These are phyloP conservation scores for Lysiphlebus fabarum DNA, from an alignment of 1,140 invertebrate genomes.

Conservation along the genomic window DNA sequence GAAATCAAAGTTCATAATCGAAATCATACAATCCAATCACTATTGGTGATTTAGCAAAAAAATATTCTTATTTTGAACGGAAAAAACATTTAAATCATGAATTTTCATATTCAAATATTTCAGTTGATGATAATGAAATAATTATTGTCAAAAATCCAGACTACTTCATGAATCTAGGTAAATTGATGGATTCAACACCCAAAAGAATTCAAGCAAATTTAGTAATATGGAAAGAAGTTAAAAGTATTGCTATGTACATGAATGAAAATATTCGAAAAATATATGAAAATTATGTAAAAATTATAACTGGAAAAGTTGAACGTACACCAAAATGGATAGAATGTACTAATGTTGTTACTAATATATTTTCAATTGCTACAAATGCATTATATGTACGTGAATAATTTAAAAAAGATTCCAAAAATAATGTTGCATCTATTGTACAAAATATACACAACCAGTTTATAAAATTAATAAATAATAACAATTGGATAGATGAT, in stretches of 20 bases:
- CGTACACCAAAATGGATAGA: conserved; percentile 79
- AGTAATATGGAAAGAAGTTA: conserved; percentile 75
- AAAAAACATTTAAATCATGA: conserved; percentile 56
- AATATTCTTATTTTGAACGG: conserved; percentile 58
- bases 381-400: conserved; percentile 59
- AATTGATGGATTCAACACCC: conserved; percentile 55
- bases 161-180: conserved; percentile 58
- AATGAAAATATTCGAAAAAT: conserved; percentile 68
- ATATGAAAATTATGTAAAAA: conserved; percentile 72
- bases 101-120: conserved; percentile 36
- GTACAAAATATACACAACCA: conserved; percentile 6
- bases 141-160: conserved; percentile 69
- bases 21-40: conserved; percentile 70
- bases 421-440: conserved; percentile 45
- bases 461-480: conserved; percentile 13
- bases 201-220: conserved; percentile 74
- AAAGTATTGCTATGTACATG: conserved; percentile 70
- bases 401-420: conserved; percentile 57
- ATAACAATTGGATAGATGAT: conserved; percentile 69
- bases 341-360: conserved; percentile 69
- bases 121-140: conserved; percentile 48
- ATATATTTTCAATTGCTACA: conserved; percentile 69
- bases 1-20: too few species aligned
- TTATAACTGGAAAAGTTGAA: conserved; percentile 71
- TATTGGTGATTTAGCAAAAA: conserved; percentile 53